A percentile compares a stretch with the other conserved stretches of the same genome.
These are phyloP conservation scores for Perca schrenkii DNA, from an alignment of 2,113 vertebrate genomes.

Conservation along the genomic window DNA sequence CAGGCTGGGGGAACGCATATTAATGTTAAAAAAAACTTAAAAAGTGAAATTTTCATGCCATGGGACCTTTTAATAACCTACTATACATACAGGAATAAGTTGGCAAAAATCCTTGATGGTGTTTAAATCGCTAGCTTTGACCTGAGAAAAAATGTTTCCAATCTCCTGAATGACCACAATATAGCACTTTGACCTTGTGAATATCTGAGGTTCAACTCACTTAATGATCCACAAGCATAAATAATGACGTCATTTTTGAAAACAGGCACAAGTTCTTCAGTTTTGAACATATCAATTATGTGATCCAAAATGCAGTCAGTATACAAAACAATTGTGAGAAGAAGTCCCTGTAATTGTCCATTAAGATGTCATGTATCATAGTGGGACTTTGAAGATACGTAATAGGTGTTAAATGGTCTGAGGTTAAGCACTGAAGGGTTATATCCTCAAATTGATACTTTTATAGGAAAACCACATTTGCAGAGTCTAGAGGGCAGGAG, in stretches of 20 bases:
- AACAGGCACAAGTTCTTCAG: constrained; percentile 95
- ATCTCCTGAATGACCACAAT: constrained; percentile 53
- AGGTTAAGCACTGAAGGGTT: constrained; percentile 52
- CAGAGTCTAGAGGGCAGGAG: constrained; percentile 16
- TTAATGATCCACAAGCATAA: constrained; percentile 54
- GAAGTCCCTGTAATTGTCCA: constrained; percentile 62
- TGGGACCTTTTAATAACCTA: constrained; percentile 40
- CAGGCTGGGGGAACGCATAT: no score
- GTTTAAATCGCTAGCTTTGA: constrained; percentile 53
- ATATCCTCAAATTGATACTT: constrained; percentile 49
- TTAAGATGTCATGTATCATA: constrained; percentile 57
- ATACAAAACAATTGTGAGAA: constrained; percentile 77
- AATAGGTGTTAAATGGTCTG: constrained; percentile 33
- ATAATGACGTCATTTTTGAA: constrained; percentile 74
- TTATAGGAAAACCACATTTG: constrained; percentile 37
- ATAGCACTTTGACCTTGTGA: constrained; percentile 63
- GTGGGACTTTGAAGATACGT: constrained; percentile 43
- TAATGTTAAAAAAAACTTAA: no score
- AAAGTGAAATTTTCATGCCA: no score
- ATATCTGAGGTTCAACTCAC: constrained; percentile 44
- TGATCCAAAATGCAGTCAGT: constrained; percentile 88
- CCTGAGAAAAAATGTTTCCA: constrained; percentile 62
- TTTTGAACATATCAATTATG: constrained; percentile 90
- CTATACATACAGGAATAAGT: constrained; percentile 75
- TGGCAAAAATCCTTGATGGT: constrained; percentile 81